Evolutionary conservation across 2,113 vertebrate genomes (phyloP), one percentile per base, ranked within the genome.

Genomic region (Probosciger aterrimus): DNA sequence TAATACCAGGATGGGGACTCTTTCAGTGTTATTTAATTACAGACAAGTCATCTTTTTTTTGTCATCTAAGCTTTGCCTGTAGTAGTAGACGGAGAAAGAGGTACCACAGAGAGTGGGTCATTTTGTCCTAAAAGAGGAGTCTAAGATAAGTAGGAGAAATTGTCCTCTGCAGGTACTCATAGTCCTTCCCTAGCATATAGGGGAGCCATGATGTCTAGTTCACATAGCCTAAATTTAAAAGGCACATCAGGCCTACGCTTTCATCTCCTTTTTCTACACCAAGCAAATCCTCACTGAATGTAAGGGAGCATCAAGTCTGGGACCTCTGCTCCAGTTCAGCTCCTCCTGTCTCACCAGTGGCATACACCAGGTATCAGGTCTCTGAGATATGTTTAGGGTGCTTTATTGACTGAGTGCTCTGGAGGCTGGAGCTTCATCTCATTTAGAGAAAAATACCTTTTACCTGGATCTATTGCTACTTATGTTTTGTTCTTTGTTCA

Each of bases 181-280:
- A 24, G 35, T 76, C 30, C 18, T 75, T 86, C 28, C 30, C 10
- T 75, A 43, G 23, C 6, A 16, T 63, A 18, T 49, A 20, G 43
- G 13, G 44, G 10, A 79, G 20, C 31, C 0, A 0, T 3, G 1
- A 31, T 2, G 1, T 18, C 43, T n/a, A 19, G 6, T 73, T 85
- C 50, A 25, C 18, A 31, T 33, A 46, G 4, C 22, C 14, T 41
- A 15, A 62, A 13, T 83, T 62, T 63, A 70, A 64, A 37, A n/a
- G 31, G 55, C 4, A 14, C 0, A 1, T 47, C 79, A 73, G 28
- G 8, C 10, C 22, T 70, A 10, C 6, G 27, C 12, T 50, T 90
- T 82, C 69, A 37, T 67, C 13, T 46, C 15, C 24, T 77, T 88
- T 65, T 73, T 30, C 55, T 78, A 12, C 37, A n/a, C 27, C 30